A percentile compares a stretch with the other conserved stretches of the same genome.
Evolutionary conservation across 2,888 invertebrate genomes (phyloP).

Genomic region (Dioctria linearis): DNA sequence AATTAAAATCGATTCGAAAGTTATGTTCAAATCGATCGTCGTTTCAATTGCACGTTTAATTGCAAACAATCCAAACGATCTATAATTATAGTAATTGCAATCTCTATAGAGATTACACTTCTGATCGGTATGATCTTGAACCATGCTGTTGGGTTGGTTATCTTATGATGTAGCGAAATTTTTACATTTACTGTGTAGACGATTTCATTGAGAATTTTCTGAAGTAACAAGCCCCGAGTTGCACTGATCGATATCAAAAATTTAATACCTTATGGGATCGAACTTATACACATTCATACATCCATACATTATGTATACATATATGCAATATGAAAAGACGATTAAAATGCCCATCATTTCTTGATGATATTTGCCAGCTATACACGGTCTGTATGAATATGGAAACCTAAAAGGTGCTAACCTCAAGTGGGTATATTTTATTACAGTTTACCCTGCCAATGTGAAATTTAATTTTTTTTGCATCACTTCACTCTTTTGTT

Average conservation of each 20-base stretch:
- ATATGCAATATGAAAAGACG: background rate
- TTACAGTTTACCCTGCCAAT: slow-evolving; percentile 21
- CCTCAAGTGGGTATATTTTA: slow-evolving; percentile 19
- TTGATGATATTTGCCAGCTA: slow-evolving; percentile 27
- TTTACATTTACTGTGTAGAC: slow-evolving; percentile 5
- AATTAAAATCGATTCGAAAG: background rate
- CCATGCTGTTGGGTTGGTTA: slow-evolving; percentile 15
- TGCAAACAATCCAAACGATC: slow-evolving; percentile 41
- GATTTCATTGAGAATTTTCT: slow-evolving; percentile 20
- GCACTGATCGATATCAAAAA: slow-evolving; percentile 37
- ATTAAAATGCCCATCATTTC: slow-evolving; percentile 11
- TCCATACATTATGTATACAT: no score
- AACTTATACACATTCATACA: background rate
- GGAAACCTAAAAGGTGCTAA: slow-evolving; percentile 25
- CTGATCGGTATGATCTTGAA: slow-evolving; percentile 30
- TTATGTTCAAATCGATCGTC: slow-evolving; percentile 10
- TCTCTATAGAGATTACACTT: slow-evolving; percentile 22
- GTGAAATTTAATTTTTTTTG: background rate
- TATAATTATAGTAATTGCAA: slow-evolving; percentile 45
- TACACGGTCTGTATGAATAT: background rate
- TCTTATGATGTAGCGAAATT: slow-evolving; percentile 35
- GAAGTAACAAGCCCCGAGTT: slow-evolving; percentile 3
- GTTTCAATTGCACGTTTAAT: slow-evolving; percentile 19
- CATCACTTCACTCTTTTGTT: no score
- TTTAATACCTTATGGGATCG: slow-evolving; percentile 41